Evolutionary conservation across 2,888 invertebrate species (phyloP), one percentile per base, ranked within the genome.

Genomic region (Hypomecis atomaria): DNA sequence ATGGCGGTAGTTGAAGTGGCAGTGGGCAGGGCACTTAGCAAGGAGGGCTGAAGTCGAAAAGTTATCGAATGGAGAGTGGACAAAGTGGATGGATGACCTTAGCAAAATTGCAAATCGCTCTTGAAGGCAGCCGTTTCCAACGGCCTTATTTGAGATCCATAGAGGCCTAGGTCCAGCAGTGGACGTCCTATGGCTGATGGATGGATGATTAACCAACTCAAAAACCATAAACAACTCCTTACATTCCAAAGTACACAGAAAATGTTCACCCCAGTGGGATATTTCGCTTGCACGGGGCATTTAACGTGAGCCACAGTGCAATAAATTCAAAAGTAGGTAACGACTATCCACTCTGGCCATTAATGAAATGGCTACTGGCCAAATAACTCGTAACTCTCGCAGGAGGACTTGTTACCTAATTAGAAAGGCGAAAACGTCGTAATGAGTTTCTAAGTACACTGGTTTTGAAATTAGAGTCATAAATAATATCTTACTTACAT

Each of bases 351-450:
- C 42, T 55, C 36, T 7, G 37, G 59, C 50, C 44, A 59, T 55
- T 64, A 64, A 64, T 64, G 55, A 64, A 64, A 64, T 64, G 64
- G 64, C 64, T 40, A 40, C 45, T 23, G 45, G 64, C 64, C 64
- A 64, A 55, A 64, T 59, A 55, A 59, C 23, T 59, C 59, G 58
- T 42, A 11, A 50, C 56, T 50, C 9, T 23, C 11, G n/a, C 48
- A 42, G 4, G 45, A 13, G 42, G 7, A 58, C 37, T 54, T 56
- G 44, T 38, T 44, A 44, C 11, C 42, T 62, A 62, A 73, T 64
- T 73, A 68, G 44, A 63, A 49, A 58, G 37, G 54, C 33, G 43
- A 49, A 53, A 49, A 36, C 11, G 23, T 10, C 10, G 8, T 49
- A 52, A 23, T 33, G 23, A 33, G 23, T 37, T 36, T 36, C 8